Evolutionary conservation across 23 tunicate genomes (phyloP).

Genomic region (Aplidium turbinatum): DNA sequence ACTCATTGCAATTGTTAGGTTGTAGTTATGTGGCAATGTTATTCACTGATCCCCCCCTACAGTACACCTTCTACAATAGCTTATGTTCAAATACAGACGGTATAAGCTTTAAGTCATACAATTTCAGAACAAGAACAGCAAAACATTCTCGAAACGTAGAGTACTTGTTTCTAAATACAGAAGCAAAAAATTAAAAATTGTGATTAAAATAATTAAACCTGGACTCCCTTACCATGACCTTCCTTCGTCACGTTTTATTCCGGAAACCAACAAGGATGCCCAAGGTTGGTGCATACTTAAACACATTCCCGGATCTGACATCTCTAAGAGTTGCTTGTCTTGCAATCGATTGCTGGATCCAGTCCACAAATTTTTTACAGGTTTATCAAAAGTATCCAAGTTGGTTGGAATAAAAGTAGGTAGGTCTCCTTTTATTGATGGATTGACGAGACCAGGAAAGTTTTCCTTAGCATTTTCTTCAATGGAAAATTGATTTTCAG

Average conservation of each 20-base stretch:
- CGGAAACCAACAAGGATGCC: slow-evolving; percentile 90
- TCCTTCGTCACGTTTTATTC: slow-evolving; percentile 95
- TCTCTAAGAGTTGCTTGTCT: slow-evolving; percentile 59
- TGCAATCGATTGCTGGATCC: slow-evolving; percentile 46
- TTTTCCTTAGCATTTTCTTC: background rate
- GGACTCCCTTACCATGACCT: slow-evolving; percentile 67
- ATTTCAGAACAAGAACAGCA: no score
- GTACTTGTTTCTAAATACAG: no score
- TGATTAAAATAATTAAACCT: background rate
- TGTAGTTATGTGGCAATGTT: no score
- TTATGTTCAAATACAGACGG: no score
- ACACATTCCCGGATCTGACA: slow-evolving; percentile 88
- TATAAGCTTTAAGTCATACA: no score
- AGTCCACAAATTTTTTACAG: slow-evolving; percentile 39
- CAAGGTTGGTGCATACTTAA: slow-evolving; percentile 99
- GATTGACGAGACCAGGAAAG: slow-evolving; percentile 44
- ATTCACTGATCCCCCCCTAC: no score
- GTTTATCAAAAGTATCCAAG: background rate
- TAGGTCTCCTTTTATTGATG: slow-evolving; percentile 26
- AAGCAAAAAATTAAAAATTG: no score
- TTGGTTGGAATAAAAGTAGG: slow-evolving; percentile 32
- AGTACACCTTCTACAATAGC: no score
- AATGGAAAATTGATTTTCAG: background rate
- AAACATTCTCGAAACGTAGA: no score
- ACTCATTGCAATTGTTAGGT: no score